phyloP scores from a whole-genome alignment of 2,797 vertebrate genomes.

The Ispidina picta region DNA sequence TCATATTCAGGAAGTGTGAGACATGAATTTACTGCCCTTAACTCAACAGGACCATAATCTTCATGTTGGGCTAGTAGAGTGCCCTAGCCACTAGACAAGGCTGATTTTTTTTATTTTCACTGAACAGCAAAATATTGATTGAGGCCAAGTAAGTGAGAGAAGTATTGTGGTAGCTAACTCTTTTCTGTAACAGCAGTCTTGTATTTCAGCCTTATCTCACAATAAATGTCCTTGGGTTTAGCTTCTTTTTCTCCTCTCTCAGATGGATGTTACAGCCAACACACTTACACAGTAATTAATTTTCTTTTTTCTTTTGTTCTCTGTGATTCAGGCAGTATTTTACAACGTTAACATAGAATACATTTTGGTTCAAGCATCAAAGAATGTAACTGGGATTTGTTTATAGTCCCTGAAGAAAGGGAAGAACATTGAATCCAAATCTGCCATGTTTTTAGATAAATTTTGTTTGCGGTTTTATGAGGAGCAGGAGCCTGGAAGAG shows the following conservation, averaged over 20 bases:
- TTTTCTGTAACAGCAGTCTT: not conserved
- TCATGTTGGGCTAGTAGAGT: not conserved
- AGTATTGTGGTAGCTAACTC: not conserved
- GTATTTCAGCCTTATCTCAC: not conserved
- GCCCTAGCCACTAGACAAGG: not conserved
- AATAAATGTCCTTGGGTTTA: not conserved
- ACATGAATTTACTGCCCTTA: not conserved
- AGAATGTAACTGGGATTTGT: not conserved
- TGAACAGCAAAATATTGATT: not conserved
- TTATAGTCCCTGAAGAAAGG: not conserved
- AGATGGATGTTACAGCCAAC: not conserved
- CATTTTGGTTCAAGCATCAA: not conserved
- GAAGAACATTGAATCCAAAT: not conserved
- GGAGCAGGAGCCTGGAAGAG: not conserved
- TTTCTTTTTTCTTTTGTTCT: not conserved
- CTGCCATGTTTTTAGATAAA: not conserved
- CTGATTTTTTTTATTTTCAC: not conserved
- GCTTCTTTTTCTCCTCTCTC: not conserved
- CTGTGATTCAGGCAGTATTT: not conserved
- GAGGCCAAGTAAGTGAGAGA: not conserved
- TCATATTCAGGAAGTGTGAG: not conserved
- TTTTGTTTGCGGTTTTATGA: not conserved
- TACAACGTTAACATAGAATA: not conserved
- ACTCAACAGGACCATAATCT: not conserved
- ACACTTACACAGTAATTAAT: not conserved